Conservation (phyloP, 2,888 invertebrate genomes). For the Alloplasta piceator region DNA sequence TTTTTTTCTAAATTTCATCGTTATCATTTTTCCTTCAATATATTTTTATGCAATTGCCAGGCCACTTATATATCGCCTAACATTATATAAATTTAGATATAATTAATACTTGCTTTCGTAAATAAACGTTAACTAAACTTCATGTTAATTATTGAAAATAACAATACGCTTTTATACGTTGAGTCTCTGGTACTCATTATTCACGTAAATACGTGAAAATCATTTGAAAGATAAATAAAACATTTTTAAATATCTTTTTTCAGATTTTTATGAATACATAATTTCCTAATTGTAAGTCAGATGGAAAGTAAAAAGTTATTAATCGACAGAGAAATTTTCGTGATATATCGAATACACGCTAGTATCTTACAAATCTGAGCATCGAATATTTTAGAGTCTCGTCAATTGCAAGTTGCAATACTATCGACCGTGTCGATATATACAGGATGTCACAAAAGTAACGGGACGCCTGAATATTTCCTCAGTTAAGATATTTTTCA, state of each 20-base stretch:
- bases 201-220: neutral
- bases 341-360: slow-evolving; percentile 35
- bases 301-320: neutral
- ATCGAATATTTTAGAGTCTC: slow-evolving; percentile 49
- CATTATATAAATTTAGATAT: slow-evolving; percentile 27
- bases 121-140: neutral
- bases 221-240: neutral
- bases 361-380: slow-evolving; percentile 65
- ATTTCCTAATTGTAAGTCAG: neutral
- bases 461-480: no score
- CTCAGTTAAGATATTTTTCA: no score
- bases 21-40: slow-evolving; percentile 32
- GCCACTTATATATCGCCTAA: slow-evolving; percentile 31
- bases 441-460: no score
- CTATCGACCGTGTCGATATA: slow-evolving; percentile 37
- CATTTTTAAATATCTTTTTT: neutral
- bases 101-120: slow-evolving; percentile 1
- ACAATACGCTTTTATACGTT: neutral
- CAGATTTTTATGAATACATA: neutral
- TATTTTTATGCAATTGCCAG: slow-evolving; percentile 28
- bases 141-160: neutral
- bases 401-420: slow-evolving; percentile 49
- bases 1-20: slow-evolving; percentile 13
- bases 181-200: slow-evolving; percentile 1
- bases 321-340: neutral